Conservation (phyloP, 1,140 invertebrate genomes). For the Drosophila parvula region DNA sequence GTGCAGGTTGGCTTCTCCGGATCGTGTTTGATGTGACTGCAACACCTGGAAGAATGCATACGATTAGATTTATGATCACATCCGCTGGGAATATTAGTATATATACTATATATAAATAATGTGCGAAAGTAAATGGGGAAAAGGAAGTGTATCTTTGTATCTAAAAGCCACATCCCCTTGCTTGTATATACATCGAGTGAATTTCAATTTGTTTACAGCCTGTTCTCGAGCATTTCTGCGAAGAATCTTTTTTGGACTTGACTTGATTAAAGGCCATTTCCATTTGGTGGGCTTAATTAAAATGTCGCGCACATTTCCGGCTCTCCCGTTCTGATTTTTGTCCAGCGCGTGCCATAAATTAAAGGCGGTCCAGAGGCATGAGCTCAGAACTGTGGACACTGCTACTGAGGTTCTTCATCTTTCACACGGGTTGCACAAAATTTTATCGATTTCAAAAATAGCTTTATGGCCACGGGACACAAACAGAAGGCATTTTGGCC, state of each 20-base stretch:
- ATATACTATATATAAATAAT: background rate
- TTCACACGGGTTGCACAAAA: conserved; percentile 25
- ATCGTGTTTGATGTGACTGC: conserved; percentile 57
- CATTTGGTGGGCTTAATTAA: conserved; percentile 76
- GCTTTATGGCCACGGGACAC: conserved; percentile 38
- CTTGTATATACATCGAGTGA: conserved; percentile 13
- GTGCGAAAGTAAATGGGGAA: conserved; percentile 23
- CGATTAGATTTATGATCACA: conserved; percentile 72
- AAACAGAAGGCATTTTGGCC: conserved; percentile 25
- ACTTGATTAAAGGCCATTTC: conserved; percentile 72
- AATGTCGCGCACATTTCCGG: conserved; percentile 76
- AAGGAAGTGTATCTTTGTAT: conserved; percentile 27
- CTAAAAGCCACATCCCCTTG: conserved; percentile 18
- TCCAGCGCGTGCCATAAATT: conserved; percentile 61
- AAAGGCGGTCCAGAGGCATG: conserved; percentile 25
- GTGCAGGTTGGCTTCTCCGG: conserved; percentile 11
- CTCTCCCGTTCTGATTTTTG: conserved; percentile 26
- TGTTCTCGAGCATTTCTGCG: conserved; percentile 15
- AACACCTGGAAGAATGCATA: conserved; percentile 68
- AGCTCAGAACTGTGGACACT: conserved; percentile 20
- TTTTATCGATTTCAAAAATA: conserved; percentile 51
- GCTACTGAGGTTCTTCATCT: conserved; percentile 21
- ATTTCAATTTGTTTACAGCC: conserved; percentile 42
- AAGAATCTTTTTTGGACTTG: conserved; percentile 47
- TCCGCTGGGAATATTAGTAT: conserved; percentile 32